Conservation (phyloP, 2,888 invertebrate genomes). For the Plagodis dolabraria region DNA sequence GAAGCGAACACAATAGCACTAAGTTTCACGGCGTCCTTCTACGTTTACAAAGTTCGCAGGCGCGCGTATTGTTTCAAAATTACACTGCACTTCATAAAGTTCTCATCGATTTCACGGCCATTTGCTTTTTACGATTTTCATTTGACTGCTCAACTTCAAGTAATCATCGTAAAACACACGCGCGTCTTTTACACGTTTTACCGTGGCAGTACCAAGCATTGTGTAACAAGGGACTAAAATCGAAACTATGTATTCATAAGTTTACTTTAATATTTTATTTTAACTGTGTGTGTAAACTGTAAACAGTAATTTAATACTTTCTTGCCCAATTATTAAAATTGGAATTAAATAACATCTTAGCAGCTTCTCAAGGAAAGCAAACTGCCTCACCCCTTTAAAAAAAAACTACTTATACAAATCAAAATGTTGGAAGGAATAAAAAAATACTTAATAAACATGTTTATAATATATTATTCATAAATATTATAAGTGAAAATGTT, state of each 20-base stretch:
- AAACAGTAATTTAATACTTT: too few species aligned
- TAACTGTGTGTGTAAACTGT: too few species aligned
- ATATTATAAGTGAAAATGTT: too few species aligned
- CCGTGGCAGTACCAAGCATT: slow-evolving; percentile 1
- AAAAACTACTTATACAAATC: too few species aligned
- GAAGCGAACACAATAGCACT: slow-evolving; percentile 53
- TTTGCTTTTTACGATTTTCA: slow-evolving; percentile 48
- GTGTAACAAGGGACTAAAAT: not conserved
- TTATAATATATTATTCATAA: too few species aligned
- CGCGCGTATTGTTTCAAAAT: slow-evolving; percentile 46
- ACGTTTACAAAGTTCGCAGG: slow-evolving; percentile 44
- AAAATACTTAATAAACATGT: too few species aligned
- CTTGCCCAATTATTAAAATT: too few species aligned
- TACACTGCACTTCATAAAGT: slow-evolving; percentile 48
- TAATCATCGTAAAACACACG: slow-evolving; percentile 31
- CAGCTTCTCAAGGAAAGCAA: too few species aligned
- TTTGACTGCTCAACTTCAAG: slow-evolving; percentile 26
- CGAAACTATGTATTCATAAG: not conserved
- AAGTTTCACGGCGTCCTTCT: slow-evolving; percentile 44
- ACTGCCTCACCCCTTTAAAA: too few species aligned
- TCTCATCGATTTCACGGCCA: slow-evolving; percentile 58
- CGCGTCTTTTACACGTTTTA: slow-evolving; percentile 3
- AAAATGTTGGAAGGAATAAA: too few species aligned
- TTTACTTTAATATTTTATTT: too few species aligned
- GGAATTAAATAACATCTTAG: too few species aligned